These are phyloP conservation scores for Stictocephala bisonia DNA, from an alignment of 2,888 invertebrate genomes.

Conservation along the genomic window DNA sequence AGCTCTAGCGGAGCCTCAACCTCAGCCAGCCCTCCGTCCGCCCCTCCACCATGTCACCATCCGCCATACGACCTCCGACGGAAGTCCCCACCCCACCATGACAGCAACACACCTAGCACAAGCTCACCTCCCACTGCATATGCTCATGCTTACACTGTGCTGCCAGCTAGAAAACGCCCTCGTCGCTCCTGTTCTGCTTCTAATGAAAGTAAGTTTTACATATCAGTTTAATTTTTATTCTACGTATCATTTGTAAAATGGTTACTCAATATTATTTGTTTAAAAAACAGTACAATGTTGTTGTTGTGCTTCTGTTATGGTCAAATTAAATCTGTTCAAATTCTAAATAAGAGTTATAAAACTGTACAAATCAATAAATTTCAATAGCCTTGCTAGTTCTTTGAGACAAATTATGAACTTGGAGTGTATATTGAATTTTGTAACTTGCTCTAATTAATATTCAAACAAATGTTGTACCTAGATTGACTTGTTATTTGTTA, in stretches of 20 bases:
- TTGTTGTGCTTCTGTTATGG: neutral
- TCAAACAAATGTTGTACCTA: too few species aligned
- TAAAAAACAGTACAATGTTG: neutral
- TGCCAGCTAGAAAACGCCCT: conserved; percentile 88
- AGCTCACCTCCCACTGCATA: conserved; percentile 62
- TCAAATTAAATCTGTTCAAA: too few species aligned
- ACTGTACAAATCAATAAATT: too few species aligned
- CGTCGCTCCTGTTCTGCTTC: conserved; percentile 73
- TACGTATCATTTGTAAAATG: neutral
- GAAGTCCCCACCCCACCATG: conserved; percentile 79
- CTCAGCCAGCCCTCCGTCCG: conserved; percentile 52
- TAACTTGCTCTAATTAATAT: too few species aligned
- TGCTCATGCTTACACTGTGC: conserved; percentile 69
- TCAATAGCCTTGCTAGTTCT: too few species aligned
- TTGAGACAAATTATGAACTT: too few species aligned
- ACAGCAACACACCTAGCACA: conserved; percentile 67
- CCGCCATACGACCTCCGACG: conserved; percentile 91
- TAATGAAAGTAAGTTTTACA: conserved; percentile 64
- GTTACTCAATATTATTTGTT: neutral
- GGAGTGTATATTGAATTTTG: too few species aligned
- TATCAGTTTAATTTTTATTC: neutral
- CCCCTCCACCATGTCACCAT: conserved; percentile 68
- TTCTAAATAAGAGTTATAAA: too few species aligned
- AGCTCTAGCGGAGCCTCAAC: conserved; percentile 66
- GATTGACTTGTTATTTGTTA: too few species aligned